phyloP scores from a whole-genome alignment of 2,797 vertebrate species.

The Xerus rutilus region DNA sequence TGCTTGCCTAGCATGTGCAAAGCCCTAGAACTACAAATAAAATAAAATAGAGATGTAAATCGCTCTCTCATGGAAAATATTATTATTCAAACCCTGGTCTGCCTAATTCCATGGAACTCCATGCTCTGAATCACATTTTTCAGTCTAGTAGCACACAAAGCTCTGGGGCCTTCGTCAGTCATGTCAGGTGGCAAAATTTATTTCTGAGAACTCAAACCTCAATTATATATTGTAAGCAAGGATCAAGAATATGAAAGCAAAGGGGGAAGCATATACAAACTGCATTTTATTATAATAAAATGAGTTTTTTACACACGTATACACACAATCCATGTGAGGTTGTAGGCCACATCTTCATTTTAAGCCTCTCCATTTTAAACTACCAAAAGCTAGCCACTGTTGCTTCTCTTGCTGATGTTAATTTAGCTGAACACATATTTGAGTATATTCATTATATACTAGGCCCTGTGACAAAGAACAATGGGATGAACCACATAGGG shows the following conservation, averaged over 20 bases:
- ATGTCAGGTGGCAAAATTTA: background rate
- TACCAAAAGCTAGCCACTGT: background rate
- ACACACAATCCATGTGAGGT: background rate
- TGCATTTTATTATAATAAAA: slow-evolving; percentile 26
- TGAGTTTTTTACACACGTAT: background rate
- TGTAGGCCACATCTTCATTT: background rate
- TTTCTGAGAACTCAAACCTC: background rate
- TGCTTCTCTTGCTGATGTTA: background rate
- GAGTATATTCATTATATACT: background rate
- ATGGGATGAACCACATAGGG: background rate
- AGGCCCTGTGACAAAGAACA: background rate
- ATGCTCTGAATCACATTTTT: background rate
- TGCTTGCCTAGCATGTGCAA: too few relatives aligned
- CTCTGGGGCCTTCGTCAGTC: background rate
- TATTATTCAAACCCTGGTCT: background rate
- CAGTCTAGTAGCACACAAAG: background rate
- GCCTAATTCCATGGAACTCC: background rate
- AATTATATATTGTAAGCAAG: background rate
- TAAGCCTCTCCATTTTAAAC: background rate
- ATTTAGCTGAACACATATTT: background rate
- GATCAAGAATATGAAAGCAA: slow-evolving; percentile 38
- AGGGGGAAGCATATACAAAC: background rate
- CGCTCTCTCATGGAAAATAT: background rate
- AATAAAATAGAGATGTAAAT: background rate
- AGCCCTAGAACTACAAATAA: too few relatives aligned